A percentile compares a stretch with the other conserved stretches of the same genome.
Conservation (phyloP, 1,140 invertebrate species). For the Matsumurasca onukii region DNA sequence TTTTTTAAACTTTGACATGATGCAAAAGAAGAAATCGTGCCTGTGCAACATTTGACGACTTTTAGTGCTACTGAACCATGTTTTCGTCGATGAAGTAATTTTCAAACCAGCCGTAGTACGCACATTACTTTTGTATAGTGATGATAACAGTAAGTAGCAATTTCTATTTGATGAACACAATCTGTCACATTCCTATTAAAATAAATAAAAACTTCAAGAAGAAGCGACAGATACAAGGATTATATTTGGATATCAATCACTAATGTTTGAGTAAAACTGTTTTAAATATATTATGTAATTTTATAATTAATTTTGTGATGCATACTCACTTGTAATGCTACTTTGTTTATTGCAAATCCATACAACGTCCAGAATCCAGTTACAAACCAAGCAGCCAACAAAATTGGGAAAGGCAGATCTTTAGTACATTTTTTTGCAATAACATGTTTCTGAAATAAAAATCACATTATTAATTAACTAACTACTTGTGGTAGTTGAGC, state of each 20-base stretch:
- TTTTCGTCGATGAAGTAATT: too few species aligned
- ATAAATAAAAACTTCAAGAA: neutral
- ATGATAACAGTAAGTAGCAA: too few species aligned
- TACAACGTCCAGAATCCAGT: constrained; percentile 10
- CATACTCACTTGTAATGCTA: neutral
- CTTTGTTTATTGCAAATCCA: constrained; percentile 6
- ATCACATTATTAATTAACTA: neutral
- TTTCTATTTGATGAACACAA: too few species aligned
- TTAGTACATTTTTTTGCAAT: constrained; percentile 5
- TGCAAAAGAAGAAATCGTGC: too few species aligned
- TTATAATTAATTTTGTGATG: neutral
- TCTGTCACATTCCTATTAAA: too few species aligned
- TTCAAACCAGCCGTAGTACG: too few species aligned
- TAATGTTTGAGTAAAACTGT: too few species aligned
- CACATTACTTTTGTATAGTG: too few species aligned
- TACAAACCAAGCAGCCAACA: neutral
- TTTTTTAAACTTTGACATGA: too few species aligned
- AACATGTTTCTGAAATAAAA: constrained; percentile 17
- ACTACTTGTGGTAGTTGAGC: neutral
- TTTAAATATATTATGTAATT: neutral
- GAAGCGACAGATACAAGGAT: neutral
- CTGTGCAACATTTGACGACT: too few species aligned
- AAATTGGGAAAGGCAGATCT: constrained; percentile 15
- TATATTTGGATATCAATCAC: too few species aligned
- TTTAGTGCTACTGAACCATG: too few species aligned